Conservation (phyloP, 1,140 invertebrate genomes). For the Solenopsis fugax region DNA sequence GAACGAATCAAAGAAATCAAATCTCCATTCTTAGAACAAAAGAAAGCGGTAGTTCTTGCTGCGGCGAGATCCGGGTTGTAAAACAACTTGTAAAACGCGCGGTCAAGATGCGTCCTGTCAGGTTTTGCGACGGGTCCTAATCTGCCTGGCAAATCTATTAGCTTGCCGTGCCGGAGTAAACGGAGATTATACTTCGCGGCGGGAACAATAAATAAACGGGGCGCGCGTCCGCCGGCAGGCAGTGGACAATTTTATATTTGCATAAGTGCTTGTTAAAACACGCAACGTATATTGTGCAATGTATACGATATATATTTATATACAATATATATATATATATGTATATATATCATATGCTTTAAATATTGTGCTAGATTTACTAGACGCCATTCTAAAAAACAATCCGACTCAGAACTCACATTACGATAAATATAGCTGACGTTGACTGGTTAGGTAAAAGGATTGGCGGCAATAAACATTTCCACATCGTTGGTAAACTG, state of each 20-base stretch:
- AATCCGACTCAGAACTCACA: conserved; percentile 11
- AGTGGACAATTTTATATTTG: conserved; percentile 69
- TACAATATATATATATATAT: background rate
- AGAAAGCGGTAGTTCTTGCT: conserved; percentile 52
- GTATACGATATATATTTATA: background rate
- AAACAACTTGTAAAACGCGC: conserved; percentile 86
- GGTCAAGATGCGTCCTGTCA: conserved; percentile 71
- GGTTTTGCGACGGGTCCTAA: conserved; percentile 73
- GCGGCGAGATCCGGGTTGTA: conserved; percentile 82
- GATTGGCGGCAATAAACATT: conserved; percentile 12
- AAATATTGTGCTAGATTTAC: conserved; percentile 48
- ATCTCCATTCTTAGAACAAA: conserved; percentile 61
- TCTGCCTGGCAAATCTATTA: conserved; percentile 81
- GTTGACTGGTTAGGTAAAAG: background rate
- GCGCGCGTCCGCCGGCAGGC: conserved; percentile 31
- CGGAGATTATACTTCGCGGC: conserved; percentile 59
- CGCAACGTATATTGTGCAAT: background rate
- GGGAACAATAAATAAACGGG: conserved; percentile 72
- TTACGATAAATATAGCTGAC: background rate
- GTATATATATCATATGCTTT: background rate
- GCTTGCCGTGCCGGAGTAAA: conserved; percentile 54
- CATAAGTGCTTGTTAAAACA: conserved; percentile 67
- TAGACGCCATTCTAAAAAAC: conserved; percentile 30
- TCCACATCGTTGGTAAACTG: background rate
- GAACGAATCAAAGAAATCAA: conserved; percentile 51